Percentiles rank a stretch among this genome's conserved stretches.
phyloP scores from a whole-genome alignment of 2,113 vertebrate genomes.

The Lycocorax pyrrhopterus region DNA sequence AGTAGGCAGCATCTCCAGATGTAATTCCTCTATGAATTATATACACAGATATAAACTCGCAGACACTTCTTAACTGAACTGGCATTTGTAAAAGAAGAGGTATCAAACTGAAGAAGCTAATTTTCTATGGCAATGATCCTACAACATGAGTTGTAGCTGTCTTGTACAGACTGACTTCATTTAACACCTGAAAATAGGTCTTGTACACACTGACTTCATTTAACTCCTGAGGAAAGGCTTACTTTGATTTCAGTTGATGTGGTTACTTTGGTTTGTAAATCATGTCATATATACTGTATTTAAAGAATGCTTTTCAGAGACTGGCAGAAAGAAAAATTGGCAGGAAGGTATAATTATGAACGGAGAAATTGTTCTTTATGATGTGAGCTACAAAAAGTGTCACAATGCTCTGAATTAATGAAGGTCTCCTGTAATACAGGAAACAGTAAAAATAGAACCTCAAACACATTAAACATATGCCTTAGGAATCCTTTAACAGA shows the following conservation, averaged over 20 bases:
- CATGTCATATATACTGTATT: not conserved
- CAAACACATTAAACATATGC: not conserved
- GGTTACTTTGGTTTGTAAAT: not conserved
- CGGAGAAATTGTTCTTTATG: not conserved
- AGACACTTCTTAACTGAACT: not conserved
- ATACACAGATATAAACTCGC: not conserved
- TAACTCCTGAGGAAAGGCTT: not conserved
- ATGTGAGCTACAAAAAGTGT: not conserved
- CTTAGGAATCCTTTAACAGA: not conserved
- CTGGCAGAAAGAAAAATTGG: not conserved
- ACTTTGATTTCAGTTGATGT: not conserved
- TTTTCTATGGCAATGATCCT: not conserved
- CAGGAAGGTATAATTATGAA: not conserved
- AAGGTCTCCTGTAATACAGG: not conserved
- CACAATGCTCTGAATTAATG: not conserved
- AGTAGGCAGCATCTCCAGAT: slow-evolving; percentile 18
- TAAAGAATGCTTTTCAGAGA: not conserved
- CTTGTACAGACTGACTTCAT: not conserved
- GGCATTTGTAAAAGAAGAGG: not conserved
- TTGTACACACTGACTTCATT: not conserved
- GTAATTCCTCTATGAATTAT: slow-evolving; percentile 46
- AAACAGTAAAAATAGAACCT: not conserved
- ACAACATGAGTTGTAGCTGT: not conserved
- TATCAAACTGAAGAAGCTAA: not conserved
- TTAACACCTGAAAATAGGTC: not conserved